Conservation (phyloP, 2,888 invertebrate species). For the Xylota segnis region DNA sequence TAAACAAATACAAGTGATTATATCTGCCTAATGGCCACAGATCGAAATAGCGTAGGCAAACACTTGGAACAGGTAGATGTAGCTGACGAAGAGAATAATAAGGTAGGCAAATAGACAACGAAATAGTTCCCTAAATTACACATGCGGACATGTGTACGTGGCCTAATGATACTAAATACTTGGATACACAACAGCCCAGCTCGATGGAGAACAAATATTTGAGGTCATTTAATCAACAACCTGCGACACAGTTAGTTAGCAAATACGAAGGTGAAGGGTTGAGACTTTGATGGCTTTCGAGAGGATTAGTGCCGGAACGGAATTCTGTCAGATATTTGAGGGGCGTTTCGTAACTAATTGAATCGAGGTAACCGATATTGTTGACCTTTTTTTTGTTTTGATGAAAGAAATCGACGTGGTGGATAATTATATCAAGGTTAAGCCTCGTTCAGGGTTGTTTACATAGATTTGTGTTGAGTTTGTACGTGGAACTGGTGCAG, state of each 20-base stretch:
- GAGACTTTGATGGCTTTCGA: background rate
- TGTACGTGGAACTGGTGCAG: background rate
- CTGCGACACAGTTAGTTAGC: conserved; percentile 22
- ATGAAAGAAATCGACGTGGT: background rate
- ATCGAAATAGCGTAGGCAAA: conserved; percentile 17
- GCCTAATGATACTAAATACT: conserved; percentile 39
- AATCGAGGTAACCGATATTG: background rate
- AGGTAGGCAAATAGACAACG: conserved; percentile 23
- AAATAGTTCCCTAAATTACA: conserved; percentile 9
- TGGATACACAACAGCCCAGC: conserved; percentile 28
- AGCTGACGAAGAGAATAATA: background rate
- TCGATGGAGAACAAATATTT: conserved; percentile 36
- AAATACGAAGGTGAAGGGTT: conserved; percentile 29
- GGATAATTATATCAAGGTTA: conserved; percentile 31
- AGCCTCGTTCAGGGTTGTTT: background rate
- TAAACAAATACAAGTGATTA: conserved; percentile 14
- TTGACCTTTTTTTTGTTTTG: conserved; percentile 1
- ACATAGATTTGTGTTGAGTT: no score
- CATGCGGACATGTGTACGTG: background rate
- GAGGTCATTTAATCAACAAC: conserved; percentile 43
- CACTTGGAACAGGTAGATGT: background rate
- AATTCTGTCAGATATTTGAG: conserved; percentile 17
- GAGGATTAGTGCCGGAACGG: conserved; percentile 19
- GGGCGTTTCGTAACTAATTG: conserved; percentile 44
- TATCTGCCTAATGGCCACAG: conserved; percentile 4